Percentiles rank a stretch among this genome's conserved stretches.
These are phyloP conservation scores for Drosophila maculinotata DNA, from an alignment of 2,888 invertebrate species.

Conservation along the genomic window DNA sequence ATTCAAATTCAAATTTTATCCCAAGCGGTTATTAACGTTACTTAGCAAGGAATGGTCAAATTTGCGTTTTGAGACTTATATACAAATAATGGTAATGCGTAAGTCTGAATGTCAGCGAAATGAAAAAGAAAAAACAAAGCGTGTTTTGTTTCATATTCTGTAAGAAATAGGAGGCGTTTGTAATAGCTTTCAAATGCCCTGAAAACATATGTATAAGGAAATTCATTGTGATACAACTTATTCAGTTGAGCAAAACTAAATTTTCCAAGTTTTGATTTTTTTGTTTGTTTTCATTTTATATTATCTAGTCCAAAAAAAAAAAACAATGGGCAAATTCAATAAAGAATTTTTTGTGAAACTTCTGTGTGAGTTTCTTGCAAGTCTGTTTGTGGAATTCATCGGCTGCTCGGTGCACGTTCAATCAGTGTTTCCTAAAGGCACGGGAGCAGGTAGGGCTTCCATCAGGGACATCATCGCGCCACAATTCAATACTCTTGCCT, in stretches of 20 bases:
- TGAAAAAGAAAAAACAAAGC: too few species aligned
- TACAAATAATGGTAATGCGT: too few species aligned
- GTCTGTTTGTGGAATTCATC: slow-evolving; percentile 25
- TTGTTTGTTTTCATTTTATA: too few species aligned
- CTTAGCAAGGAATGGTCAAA: too few species aligned
- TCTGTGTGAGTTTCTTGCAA: slow-evolving; percentile 30
- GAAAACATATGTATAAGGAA: background rate
- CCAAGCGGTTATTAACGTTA: too few species aligned
- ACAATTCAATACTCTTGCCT: background rate
- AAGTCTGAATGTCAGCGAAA: too few species aligned
- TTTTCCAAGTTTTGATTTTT: slow-evolving; percentile 4
- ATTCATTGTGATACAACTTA: background rate
- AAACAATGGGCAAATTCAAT: slow-evolving; percentile 28
- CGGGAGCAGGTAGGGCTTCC: too few species aligned
- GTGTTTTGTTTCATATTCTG: too few species aligned
- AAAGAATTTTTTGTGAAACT: slow-evolving; percentile 17
- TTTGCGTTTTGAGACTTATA: too few species aligned
- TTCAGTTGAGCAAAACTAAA: slow-evolving; percentile 15
- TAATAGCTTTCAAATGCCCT: background rate
- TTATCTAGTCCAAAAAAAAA: background rate
- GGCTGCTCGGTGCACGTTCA: too few species aligned
- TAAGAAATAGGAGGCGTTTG: slow-evolving; percentile 5
- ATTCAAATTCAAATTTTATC: background rate
- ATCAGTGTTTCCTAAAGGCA: too few species aligned
- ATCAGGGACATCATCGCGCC: too few species aligned